These are phyloP conservation scores for Sinocyclocheilus anshuiensis DNA, from an alignment of 2,113 vertebrate genomes.

Conservation along the genomic window DNA sequence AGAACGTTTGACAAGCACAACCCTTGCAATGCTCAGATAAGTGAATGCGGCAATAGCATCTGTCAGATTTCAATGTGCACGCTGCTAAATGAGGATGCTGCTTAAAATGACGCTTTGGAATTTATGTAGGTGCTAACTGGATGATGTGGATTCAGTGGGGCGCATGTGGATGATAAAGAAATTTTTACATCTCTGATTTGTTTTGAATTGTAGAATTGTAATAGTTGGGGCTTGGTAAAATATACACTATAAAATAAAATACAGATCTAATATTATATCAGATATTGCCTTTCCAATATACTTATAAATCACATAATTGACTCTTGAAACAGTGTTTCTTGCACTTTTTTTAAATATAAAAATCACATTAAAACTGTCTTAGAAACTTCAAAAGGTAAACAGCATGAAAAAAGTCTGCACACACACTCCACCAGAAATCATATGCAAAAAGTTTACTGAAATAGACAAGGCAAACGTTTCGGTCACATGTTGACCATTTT, in stretches of 20 bases:
- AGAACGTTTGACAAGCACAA: slow-evolving; percentile 24
- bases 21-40: slow-evolving; percentile 12
- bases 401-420: too few species aligned
- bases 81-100: slow-evolving; percentile 4
- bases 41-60: slow-evolving; percentile 27
- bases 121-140: slow-evolving; percentile 3
- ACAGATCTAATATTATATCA: neutral
- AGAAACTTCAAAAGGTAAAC: neutral
- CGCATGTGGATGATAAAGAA: neutral
- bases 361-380: neutral
- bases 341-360: neutral
- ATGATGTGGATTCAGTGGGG: slow-evolving; percentile 4
- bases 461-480: too few species aligned
- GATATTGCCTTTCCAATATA: neutral
- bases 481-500: too few species aligned
- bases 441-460: too few species aligned
- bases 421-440: too few species aligned
- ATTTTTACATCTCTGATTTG: neutral
- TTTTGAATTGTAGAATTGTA: neutral
- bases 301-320: neutral
- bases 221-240: neutral
- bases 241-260: neutral
- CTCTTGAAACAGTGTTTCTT: neutral
- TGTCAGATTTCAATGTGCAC: slow-evolving; percentile 21
- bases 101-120: neutral